phyloP scores from a whole-genome alignment of 2,888 invertebrate genomes.

The Hofmannophila pseudospretella region DNA sequence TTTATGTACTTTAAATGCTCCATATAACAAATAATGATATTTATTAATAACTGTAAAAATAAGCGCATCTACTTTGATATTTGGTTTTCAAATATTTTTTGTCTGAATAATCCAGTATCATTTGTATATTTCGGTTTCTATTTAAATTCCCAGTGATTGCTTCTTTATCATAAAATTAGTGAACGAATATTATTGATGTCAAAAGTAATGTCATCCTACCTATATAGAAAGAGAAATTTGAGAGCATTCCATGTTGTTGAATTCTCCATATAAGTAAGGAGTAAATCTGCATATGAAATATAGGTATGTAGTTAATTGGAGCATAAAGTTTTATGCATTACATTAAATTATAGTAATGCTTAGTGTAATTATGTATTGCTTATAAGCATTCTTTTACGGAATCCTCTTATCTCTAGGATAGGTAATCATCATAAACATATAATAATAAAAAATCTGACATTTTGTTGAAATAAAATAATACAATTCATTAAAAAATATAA shows the following conservation, averaged over 20 bases:
- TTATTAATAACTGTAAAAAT: background rate
- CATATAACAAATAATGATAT: conserved; percentile 6
- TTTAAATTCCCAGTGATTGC: conserved; percentile 46
- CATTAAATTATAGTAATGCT: conserved; percentile 45
- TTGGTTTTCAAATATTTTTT: background rate
- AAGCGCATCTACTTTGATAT: background rate
- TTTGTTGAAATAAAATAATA: conserved; percentile 13
- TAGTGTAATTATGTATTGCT: conserved; percentile 14
- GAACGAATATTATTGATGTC: conserved; percentile 32
- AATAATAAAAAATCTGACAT: conserved; percentile 10
- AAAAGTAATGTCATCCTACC: conserved; percentile 7
- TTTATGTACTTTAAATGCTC: conserved; percentile 8
- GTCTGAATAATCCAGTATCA: background rate
- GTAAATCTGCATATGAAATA: conserved; percentile 35
- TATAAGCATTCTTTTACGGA: conserved; percentile 35
- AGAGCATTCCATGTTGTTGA: conserved; percentile 62
- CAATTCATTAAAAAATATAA: conserved; percentile 13
- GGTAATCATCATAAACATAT: conserved; percentile 1
- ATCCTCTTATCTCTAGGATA: conserved; percentile 29
- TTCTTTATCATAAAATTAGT: conserved; percentile 39
- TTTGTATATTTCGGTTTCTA: too few relatives aligned
- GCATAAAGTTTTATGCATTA: conserved; percentile 39
- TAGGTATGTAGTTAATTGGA: conserved; percentile 32
- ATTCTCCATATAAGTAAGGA: conserved; percentile 33
- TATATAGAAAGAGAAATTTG: conserved; percentile 40